Evolutionary conservation across 2,797 vertebrate species (phyloP).

Genomic region (Xerus rutilus): DNA sequence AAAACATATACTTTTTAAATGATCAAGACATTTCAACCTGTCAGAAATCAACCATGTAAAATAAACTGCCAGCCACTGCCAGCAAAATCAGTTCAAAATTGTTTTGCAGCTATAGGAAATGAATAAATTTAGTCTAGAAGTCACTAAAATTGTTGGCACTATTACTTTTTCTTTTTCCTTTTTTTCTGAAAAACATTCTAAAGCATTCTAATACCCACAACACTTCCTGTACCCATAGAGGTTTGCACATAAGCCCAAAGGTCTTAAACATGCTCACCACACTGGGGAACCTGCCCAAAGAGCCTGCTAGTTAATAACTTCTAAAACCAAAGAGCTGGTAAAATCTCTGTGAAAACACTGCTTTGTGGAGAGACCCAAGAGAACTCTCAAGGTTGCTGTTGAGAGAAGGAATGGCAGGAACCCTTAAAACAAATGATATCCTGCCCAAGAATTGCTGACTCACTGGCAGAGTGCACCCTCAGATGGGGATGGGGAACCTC

Average conservation of each 20-base stretch:
- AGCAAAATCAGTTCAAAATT: conserved; percentile 65
- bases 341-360: conserved; percentile 74
- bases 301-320: conserved; percentile 60
- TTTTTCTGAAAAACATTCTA: background rate
- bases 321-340: conserved; percentile 80
- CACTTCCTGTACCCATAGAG: background rate
- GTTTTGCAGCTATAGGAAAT: background rate
- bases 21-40: conserved; percentile 40
- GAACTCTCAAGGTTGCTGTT: conserved; percentile 57
- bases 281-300: background rate
- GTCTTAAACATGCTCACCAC: background rate
- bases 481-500: fast-evolving
- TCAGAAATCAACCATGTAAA: conserved; percentile 32
- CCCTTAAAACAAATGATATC: conserved; percentile 73
- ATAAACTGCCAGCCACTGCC: conserved; percentile 26
- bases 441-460: conserved; percentile 52
- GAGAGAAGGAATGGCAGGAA: background rate
- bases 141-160: conserved; percentile 24
- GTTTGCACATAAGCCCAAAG: fast-evolving
- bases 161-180: background rate
- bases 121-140: conserved; percentile 66
- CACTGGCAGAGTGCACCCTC: background rate
- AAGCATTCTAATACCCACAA: background rate
- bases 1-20: conserved; percentile 34
- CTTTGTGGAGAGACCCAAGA: conserved; percentile 59